phyloP scores from a whole-genome alignment of 1,140 invertebrate genomes.

The Hypsibius dujardini region DNA sequence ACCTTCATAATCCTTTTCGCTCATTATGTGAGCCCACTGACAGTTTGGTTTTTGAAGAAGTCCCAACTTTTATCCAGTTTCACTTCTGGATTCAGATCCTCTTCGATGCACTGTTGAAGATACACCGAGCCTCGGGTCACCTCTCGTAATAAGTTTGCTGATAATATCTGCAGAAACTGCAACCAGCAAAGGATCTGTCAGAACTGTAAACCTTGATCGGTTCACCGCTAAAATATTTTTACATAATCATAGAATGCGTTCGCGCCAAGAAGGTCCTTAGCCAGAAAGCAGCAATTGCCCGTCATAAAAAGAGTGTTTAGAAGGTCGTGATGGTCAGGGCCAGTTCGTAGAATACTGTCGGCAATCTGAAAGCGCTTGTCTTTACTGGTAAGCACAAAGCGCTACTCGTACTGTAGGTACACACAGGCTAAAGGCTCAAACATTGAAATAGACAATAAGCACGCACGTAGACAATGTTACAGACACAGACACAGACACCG shows the following conservation, averaged over 20 bases:
- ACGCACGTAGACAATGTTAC: too few relatives aligned
- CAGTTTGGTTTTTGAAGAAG: neutral
- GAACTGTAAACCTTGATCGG: neutral
- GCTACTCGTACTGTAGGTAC: neutral
- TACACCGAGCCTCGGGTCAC: neutral
- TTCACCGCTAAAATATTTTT: neutral
- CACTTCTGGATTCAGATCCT: neutral
- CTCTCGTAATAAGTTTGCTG: neutral
- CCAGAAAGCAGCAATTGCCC: neutral
- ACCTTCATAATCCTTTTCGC: neutral
- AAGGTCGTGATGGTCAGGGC: neutral
- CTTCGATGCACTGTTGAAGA: neutral
- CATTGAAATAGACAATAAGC: too few relatives aligned
- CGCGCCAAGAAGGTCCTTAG: neutral
- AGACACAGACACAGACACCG: too few relatives aligned
- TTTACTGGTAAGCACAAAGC: neutral
- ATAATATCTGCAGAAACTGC: neutral
- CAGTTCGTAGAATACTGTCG: neutral
- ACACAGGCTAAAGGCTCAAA: neutral
- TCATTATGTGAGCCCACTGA: neutral
- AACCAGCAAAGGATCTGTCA: neutral
- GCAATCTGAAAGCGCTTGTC: neutral
- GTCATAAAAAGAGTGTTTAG: neutral
- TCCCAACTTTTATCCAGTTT: neutral
- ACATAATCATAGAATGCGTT: conserved; percentile 2